phyloP scores from a whole-genome alignment of 2,113 vertebrate genomes.

The Montifringilla adamsi region DNA sequence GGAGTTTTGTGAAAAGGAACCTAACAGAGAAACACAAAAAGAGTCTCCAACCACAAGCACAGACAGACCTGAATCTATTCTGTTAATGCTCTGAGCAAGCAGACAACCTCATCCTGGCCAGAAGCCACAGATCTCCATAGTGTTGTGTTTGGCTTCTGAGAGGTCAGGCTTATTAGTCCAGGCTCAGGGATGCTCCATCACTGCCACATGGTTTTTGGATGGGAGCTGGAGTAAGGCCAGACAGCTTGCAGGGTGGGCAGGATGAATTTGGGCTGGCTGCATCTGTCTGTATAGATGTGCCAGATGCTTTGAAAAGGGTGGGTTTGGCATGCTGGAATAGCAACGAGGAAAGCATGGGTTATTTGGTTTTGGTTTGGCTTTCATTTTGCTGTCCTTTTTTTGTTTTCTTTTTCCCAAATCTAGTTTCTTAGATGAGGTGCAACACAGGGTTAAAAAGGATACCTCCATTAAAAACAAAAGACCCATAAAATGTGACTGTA shows the following conservation, averaged over 20 bases:
- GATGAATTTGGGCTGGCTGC: not conserved
- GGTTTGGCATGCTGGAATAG: not conserved
- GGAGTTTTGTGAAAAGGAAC: not conserved
- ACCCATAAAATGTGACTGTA: not conserved
- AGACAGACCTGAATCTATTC: not conserved
- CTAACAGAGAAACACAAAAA: not conserved
- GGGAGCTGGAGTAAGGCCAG: constrained; percentile 17
- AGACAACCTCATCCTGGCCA: not conserved
- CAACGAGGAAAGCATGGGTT: not conserved
- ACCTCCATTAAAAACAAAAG: not conserved
- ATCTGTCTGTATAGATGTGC: not conserved
- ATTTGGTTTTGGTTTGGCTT: not conserved
- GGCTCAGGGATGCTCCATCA: not conserved
- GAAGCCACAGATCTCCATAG: not conserved
- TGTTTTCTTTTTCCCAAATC: not conserved
- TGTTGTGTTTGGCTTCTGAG: not conserved
- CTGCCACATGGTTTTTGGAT: not conserved
- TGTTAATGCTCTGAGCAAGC: not conserved
- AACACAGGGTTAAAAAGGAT: not conserved
- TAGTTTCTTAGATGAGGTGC: not conserved
- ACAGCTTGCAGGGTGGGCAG: constrained; percentile 5
- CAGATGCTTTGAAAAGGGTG: not conserved
- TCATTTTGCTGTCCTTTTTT: not conserved
- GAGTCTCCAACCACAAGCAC: not conserved
- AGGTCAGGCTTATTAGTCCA: not conserved